These are phyloP conservation scores for Amblyteles armatorius DNA, from an alignment of 2,888 invertebrate species.

Conservation along the genomic window DNA sequence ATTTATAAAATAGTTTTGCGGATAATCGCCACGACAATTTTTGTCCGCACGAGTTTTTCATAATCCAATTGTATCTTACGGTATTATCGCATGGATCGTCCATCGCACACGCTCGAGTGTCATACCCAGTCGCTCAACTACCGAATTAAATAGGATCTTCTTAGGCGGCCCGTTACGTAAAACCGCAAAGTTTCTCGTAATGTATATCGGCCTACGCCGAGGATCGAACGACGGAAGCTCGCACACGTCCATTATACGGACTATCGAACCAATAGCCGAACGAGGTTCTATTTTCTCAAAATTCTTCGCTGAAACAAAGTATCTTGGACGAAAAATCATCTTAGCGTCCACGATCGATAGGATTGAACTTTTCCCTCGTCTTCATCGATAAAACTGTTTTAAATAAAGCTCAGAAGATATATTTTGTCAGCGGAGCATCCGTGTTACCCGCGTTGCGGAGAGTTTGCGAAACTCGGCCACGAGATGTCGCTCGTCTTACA, in stretches of 20 bases:
- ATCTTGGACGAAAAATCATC: neutral
- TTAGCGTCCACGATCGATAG: neutral
- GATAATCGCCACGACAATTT: neutral
- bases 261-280: constrained; percentile 39
- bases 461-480: constrained; percentile 24
- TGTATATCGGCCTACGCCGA: constrained; percentile 28
- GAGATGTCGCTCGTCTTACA: constrained; percentile 64
- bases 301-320: neutral
- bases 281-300: neutral
- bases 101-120: constrained; percentile 16
- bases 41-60: neutral
- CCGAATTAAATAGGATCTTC: constrained; percentile 31
- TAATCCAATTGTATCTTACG: constrained; percentile 9
- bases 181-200: constrained; percentile 37
- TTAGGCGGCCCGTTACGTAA: constrained; percentile 46
- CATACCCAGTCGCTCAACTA: constrained; percentile 35
- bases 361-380: neutral
- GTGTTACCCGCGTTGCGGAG: neutral
- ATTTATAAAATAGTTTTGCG: neutral
- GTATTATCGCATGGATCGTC: constrained; percentile 18
- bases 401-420: neutral
- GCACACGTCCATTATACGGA: constrained; percentile 40
- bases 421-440: neutral
- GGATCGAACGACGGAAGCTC: constrained; percentile 45
- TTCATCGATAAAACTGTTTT: neutral